Evolutionary conservation across 2,113 vertebrate genomes (phyloP).

Genomic region (Xenopus tropicalis): DNA sequence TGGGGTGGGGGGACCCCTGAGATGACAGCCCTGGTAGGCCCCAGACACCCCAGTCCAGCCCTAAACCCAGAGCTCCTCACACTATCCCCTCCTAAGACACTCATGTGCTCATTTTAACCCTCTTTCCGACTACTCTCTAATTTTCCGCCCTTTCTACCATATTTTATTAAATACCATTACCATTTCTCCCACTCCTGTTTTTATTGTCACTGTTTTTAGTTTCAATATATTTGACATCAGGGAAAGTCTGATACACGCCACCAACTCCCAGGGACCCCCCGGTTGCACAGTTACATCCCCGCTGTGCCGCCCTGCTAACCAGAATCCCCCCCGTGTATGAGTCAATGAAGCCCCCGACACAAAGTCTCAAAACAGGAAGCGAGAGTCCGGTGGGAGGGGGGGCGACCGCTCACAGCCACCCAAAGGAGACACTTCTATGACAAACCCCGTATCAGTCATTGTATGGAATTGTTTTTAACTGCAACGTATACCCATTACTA

Average conservation of each 20-base stretch:
- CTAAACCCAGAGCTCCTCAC: too few species aligned
- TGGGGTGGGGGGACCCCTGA: too few species aligned
- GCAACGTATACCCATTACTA: too few species aligned
- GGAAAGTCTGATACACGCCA: slow-evolving; percentile 19
- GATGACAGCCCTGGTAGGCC: too few species aligned
- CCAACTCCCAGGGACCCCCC: slow-evolving; percentile 2
- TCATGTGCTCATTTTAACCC: neutral
- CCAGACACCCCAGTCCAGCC: too few species aligned
- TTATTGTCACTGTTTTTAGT: neutral
- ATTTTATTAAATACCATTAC: neutral
- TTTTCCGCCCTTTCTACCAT: neutral
- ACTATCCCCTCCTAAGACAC: neutral
- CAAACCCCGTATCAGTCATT: too few species aligned
- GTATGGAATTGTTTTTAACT: too few species aligned
- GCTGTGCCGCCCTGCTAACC: neutral
- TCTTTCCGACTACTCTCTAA: neutral
- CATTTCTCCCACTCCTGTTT: neutral
- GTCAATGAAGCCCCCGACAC: slow-evolving; percentile 25
- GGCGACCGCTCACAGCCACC: neutral
- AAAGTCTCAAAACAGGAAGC: slow-evolving; percentile 30
- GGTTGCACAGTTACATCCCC: neutral
- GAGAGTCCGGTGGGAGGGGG: neutral
- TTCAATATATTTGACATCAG: slow-evolving; percentile 1
- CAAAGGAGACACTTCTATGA: too few species aligned
- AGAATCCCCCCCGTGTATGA: slow-evolving; percentile 21